Conservation (phyloP, 2,888 invertebrate species). For the Ditula angustiorana region DNA sequence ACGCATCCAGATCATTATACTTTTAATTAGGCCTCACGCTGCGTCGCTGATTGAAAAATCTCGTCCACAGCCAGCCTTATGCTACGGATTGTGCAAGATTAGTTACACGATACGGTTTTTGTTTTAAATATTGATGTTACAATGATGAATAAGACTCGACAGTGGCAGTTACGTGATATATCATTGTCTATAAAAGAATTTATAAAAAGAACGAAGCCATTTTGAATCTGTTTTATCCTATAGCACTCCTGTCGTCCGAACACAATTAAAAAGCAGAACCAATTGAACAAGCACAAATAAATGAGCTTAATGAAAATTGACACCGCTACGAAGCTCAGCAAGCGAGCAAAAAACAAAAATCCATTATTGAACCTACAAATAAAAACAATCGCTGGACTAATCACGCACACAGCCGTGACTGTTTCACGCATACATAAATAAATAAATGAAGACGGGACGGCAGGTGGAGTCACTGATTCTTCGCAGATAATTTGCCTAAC, state of each 20-base stretch:
- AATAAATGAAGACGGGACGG: slow-evolving; percentile 63
- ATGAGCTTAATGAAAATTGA: slow-evolving; percentile 36
- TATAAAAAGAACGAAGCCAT: background rate
- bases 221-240: background rate
- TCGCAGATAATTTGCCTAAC: slow-evolving; percentile 81
- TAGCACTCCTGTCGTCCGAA: background rate
- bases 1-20: slow-evolving; percentile 67
- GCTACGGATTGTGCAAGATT: slow-evolving; percentile 52
- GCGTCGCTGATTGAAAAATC: slow-evolving; percentile 75
- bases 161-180: slow-evolving; percentile 36
- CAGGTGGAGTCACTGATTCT: slow-evolving; percentile 80
- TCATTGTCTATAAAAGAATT: slow-evolving; percentile 26
- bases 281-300: slow-evolving; percentile 27
- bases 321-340: slow-evolving; percentile 8
- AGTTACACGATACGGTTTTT: slow-evolving; percentile 38
- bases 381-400: slow-evolving; percentile 46
- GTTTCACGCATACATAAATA: slow-evolving; percentile 50
- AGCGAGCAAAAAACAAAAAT: slow-evolving; percentile 23
- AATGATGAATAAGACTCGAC: slow-evolving; percentile 34
- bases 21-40: slow-evolving; percentile 72
- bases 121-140: slow-evolving; percentile 34
- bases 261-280: slow-evolving; percentile 18
- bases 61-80: slow-evolving; percentile 54
- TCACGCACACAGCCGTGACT: slow-evolving; percentile 48
- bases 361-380: slow-evolving; percentile 35